Evolutionary conservation across 2,888 invertebrate species (phyloP).

Genomic region (Norana najaformis): DNA sequence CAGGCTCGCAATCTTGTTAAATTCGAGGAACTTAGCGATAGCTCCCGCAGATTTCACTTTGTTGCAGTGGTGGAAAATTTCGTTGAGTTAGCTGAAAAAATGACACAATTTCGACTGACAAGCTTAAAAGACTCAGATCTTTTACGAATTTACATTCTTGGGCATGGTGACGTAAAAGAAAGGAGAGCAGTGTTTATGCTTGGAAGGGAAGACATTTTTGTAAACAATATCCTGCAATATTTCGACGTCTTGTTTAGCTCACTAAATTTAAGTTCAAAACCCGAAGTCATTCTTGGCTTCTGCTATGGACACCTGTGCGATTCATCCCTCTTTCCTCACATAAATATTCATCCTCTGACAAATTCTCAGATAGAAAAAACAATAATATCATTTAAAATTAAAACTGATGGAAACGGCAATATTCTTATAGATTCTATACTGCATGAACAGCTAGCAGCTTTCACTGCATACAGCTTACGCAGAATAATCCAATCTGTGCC

Average conservation of each 20-base stretch:
- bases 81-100: neutral
- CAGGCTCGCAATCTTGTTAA: neutral
- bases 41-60: neutral
- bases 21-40: neutral
- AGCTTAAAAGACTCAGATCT: neutral
- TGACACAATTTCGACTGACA: neutral
- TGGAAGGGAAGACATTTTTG: neutral
- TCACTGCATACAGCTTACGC: neutral
- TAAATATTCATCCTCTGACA: neutral
- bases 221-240: conserved; percentile 1
- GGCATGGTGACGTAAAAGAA: neutral
- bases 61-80: neutral
- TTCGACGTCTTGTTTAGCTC: neutral
- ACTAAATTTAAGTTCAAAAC: neutral
- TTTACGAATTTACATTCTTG: neutral
- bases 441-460: neutral
- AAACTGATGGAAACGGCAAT: neutral
- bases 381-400: neutral
- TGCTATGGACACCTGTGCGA: conserved; percentile 13
- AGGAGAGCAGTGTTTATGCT: neutral
- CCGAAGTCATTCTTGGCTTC: conserved; percentile 13
- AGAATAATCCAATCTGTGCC: neutral
- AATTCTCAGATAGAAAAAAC: neutral
- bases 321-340: neutral
- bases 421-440: neutral